phyloP scores from a whole-genome alignment of 2,797 vertebrate species.

The Sebastes ruberrimus region DNA sequence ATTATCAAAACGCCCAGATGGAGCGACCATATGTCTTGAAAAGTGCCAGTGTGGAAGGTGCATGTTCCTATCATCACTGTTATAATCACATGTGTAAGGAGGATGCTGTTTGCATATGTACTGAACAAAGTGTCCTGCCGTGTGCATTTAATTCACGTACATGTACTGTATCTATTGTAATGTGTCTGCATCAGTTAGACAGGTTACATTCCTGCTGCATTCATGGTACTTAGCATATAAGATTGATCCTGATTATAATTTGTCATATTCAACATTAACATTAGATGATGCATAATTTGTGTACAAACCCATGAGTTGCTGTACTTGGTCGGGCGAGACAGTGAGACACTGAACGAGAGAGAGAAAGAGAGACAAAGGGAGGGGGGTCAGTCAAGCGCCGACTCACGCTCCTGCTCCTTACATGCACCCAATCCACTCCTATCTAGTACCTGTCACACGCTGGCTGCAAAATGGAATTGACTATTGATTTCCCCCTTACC shows the following conservation, averaged over 20 bases:
- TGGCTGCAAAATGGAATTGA: conserved; percentile 85
- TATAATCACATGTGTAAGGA: neutral
- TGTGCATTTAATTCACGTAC: neutral
- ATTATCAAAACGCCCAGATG: conserved; percentile 22
- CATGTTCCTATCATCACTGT: neutral
- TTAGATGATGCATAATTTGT: neutral
- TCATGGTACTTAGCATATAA: neutral
- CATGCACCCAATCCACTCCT: conserved; percentile 84
- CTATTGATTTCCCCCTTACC: conserved; percentile 85
- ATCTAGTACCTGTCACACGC: conserved; percentile 85
- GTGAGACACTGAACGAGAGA: conserved; percentile 4
- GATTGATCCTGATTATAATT: neutral
- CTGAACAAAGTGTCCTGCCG: neutral
- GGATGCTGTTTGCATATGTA: neutral
- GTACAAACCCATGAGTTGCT: conserved; percentile 6
- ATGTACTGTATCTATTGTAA: neutral
- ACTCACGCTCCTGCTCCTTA: conserved; percentile 78
- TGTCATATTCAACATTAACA: conserved; percentile 6
- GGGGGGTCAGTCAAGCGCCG: conserved; percentile 64
- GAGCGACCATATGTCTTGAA: conserved; percentile 31
- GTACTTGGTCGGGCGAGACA: conserved; percentile 16
- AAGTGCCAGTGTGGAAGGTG: conserved; percentile 13
- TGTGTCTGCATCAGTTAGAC: neutral
- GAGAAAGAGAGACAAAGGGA: neutral
- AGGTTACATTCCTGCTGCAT: neutral